Percentiles rank a stretch among this genome's conserved stretches.
These are phyloP conservation scores for Oreochromis aureus DNA, from an alignment of 2,113 vertebrate genomes.

Conservation along the genomic window DNA sequence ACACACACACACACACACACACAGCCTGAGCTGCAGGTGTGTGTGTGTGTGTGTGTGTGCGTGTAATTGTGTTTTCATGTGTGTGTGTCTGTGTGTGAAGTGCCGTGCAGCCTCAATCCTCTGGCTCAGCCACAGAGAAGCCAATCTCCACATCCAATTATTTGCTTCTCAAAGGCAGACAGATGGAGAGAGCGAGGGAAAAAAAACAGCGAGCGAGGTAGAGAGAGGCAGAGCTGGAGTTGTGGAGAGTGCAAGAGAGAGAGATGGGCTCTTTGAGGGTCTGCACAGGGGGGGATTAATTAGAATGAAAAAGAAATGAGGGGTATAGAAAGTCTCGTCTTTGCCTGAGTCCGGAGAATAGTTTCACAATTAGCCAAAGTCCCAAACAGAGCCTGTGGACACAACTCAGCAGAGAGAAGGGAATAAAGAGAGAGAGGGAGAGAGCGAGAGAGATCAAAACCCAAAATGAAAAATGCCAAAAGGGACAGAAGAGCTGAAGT, in stretches of 20 bases:
- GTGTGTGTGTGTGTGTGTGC: background rate
- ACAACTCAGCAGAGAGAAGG: conserved; percentile 22
- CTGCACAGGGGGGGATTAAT: conserved; percentile 52
- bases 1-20: background rate
- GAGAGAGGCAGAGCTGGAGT: conserved; percentile 7
- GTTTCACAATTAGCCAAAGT: conserved; percentile 60
- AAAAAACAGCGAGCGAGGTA: conserved; percentile 1
- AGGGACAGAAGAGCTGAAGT: conserved; percentile 35
- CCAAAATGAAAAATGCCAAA: conserved; percentile 22
- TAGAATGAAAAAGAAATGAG: conserved; percentile 53
- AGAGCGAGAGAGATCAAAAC: conserved; percentile 11
- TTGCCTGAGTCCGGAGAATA: conserved; percentile 37
- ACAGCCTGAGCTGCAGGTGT: conserved; percentile 22
- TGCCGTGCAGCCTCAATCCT: conserved; percentile 32
- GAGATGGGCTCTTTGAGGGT: conserved; percentile 42
- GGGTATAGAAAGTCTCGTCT: conserved; percentile 40
- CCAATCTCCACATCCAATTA: conserved; percentile 67
- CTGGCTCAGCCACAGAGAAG: conserved; percentile 50
- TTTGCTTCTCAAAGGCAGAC: conserved; percentile 68
- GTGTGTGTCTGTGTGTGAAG: conserved; percentile 10
- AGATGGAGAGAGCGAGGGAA: conserved; percentile 43
- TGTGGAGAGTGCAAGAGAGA: background rate
- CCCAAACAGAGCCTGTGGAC: conserved; percentile 50
- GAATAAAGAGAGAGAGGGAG: background rate
- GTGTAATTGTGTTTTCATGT: background rate